Evolutionary conservation across 2,113 vertebrate genomes (phyloP), one percentile per base, ranked within the genome.

Genomic region (Lucifuga dentata): DNA sequence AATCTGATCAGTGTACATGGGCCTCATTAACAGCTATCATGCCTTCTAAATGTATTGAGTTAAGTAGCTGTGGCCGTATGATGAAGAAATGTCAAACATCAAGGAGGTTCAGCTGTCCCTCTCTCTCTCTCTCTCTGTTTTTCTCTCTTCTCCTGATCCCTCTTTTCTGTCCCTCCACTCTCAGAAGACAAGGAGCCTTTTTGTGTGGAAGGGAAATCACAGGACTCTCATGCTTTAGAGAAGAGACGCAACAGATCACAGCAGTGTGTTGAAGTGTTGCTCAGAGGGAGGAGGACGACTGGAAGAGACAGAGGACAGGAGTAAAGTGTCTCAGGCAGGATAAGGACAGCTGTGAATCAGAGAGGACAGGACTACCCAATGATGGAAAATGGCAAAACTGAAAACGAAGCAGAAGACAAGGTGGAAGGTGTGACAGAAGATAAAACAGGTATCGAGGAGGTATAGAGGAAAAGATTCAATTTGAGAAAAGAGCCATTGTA

Each of bases 171-270:
- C 84, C 43, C 49, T 88, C 78, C 41, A 63, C 53, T 86, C 79
- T 66, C 67, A 10, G 62, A 80, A 88, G 78, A 94, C 92, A 93
- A 93, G 83, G 89, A 64, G 61, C 50, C 85, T 90, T 80, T 92
- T 93, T 93, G 92, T 94, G 65, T 23, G 24, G 17, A 63, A 66
- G 72, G 38, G 24, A 69, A 83, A 91, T 93, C 90, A 93, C 62
- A 92, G 86, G 88, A 90, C 92, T 93, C 92, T 92, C 92, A 92
- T 93, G 92, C 84, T 87, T 80, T 73, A 66, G 79, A 75, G 61
- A 71, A 73, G 90, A 73, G 78, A 72, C 86, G 64, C 32, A 62
- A 88, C 40, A 7, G 77, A 86, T 79, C 62, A 57, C 68, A 77
- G 75, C 59, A 32, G 65, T n/a, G n/a, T n/a, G n/a, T n/a, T n/a